Base-by-base conservation (phyloP, 1,140 invertebrate genomes). In the Arion vulgaris region DNA sequence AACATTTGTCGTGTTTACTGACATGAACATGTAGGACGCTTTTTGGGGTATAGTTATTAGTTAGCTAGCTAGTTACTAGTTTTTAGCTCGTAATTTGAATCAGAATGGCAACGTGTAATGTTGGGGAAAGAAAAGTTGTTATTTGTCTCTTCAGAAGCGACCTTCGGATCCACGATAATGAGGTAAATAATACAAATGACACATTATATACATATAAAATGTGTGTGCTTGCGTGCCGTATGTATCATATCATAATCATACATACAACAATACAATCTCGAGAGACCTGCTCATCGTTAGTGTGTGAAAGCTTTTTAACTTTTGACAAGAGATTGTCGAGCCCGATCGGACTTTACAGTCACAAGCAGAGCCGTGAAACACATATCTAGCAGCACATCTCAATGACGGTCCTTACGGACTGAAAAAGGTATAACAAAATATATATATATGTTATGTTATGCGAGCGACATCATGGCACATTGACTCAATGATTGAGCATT, bases 91-190 rank as follows among this genome's bases (percentile, higher is more conserved):
- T 15, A 7, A 5, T 45, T 57, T 23, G 53, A 57, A 57, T 15
- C 53, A 57, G 7, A 57, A 57, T 57, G 53, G 26, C 53, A 57
- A 15, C 53, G 19, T 5, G 9, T 5, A 57, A 57, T 57, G 19
- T 57, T 15, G 53, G 53, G 68, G 32, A 68, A 83, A 51, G 45
- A 32, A 85, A 81, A 73, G 81, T 80, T 36, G 81, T 78, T 9
- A 86, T 91, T 34, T 90, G 86, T 78, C 82, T 90, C 39, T 85
- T 92, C 19, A 82, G 91, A 73, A 92, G 91, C 84, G 90, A 92
- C 75, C 83, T 92, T 23, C 83, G 91, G 53, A 81, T 90, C 45
- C 90, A 92, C 84, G 91, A 92, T 72, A 92, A 92, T 86, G 90
- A 92, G 88, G 90, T 91, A 84, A 13, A 57, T 57, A 57, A 15